phyloP scores from a whole-genome alignment of 2,888 invertebrate genomes.

The Tridacna gigas region DNA sequence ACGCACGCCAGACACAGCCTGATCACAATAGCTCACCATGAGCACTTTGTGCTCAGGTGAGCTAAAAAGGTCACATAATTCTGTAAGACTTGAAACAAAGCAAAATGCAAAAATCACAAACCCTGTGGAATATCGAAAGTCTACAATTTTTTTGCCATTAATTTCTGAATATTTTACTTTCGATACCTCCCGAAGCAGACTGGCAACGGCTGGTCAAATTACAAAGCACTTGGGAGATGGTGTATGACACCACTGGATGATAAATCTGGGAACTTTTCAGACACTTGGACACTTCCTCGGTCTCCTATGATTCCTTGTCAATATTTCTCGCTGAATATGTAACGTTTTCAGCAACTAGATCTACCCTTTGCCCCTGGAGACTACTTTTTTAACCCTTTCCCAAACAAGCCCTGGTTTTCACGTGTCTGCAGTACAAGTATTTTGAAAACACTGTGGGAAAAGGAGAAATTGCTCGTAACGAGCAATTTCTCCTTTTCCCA shows the following conservation, averaged over 20 bases:
- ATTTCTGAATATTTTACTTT: no score
- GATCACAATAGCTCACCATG: no score
- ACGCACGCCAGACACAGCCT: no score
- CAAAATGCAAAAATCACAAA: no score
- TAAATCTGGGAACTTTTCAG: constrained; percentile 16
- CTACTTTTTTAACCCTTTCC: neutral
- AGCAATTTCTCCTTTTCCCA: constrained; percentile 11
- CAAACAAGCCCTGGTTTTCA: neutral
- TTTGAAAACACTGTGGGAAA: neutral
- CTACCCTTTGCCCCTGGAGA: no score
- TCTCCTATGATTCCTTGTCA: constrained; percentile 22
- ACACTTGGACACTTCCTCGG: constrained; percentile 12
- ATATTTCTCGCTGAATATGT: constrained; percentile 7
- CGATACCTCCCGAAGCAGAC: neutral
- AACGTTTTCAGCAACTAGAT: neutral
- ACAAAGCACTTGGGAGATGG: constrained; percentile 14
- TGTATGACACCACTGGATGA: neutral
- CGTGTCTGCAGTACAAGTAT: no score
- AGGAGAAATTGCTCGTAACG: constrained; percentile 8
- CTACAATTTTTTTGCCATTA: no score
- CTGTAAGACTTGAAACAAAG: no score
- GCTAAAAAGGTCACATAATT: no score
- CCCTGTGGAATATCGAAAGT: no score
- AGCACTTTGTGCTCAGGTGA: no score
- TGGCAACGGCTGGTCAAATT: neutral